These are phyloP conservation scores for Eupleurogrammus muticus DNA, from an alignment of 2,797 vertebrate species.

Conservation along the genomic window DNA sequence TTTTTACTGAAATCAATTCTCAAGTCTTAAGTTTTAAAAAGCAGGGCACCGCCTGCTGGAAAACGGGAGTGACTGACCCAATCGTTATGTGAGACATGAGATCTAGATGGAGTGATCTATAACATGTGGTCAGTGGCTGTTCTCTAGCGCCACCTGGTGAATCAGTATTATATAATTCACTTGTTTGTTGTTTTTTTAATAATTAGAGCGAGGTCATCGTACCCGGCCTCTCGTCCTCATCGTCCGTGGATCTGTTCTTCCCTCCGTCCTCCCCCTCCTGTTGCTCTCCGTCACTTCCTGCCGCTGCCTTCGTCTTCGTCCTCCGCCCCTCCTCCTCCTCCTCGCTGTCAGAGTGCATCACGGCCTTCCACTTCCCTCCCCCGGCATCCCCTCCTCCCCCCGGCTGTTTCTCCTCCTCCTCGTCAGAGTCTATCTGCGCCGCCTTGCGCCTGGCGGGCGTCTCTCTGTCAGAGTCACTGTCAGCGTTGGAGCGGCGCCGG, in stretches of 20 bases:
- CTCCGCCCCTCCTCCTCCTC: slow-evolving; percentile 68
- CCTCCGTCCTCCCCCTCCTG: slow-evolving; percentile 74
- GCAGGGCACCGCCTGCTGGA: too few relatives aligned
- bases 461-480: slow-evolving; percentile 84
- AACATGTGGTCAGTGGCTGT: too few relatives aligned
- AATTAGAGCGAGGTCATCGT: slow-evolving; percentile 2
- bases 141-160: too few relatives aligned
- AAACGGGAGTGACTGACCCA: too few relatives aligned
- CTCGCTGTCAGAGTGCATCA: slow-evolving; percentile 87
- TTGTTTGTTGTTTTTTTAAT: too few relatives aligned
- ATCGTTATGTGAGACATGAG: too few relatives aligned
- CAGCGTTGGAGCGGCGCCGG: slow-evolving; percentile 78
- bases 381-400: slow-evolving; percentile 26
- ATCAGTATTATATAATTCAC: too few relatives aligned
- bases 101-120: too few relatives aligned
- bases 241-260: slow-evolving; percentile 58
- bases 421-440: slow-evolving; percentile 83
- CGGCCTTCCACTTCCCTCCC: slow-evolving; percentile 79
- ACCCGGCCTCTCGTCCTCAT: slow-evolving; percentile 89
- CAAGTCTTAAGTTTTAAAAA: too few relatives aligned
- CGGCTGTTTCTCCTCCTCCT: slow-evolving; percentile 76
- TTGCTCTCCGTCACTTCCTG: slow-evolving; percentile 84
- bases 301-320: slow-evolving; percentile 63
- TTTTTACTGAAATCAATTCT: too few relatives aligned
- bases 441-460: slow-evolving; percentile 67